Percentiles rank a stretch among this genome's conserved stretches.
These are phyloP conservation scores for Butorides virescens DNA, from an alignment of 2,113 vertebrate species.

Conservation along the genomic window DNA sequence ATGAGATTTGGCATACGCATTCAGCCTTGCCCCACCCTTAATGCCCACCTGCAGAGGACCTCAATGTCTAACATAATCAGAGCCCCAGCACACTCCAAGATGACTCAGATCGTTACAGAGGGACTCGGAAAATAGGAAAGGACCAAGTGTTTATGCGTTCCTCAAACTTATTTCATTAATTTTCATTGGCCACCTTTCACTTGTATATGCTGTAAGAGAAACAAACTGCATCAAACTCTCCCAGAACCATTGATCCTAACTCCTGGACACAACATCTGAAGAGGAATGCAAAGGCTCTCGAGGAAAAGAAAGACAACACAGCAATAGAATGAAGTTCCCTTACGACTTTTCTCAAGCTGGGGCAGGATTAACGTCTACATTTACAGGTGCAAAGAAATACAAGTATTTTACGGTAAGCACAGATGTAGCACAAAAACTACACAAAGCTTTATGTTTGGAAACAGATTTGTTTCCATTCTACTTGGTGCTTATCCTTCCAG, in stretches of 20 bases:
- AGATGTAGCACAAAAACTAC: neutral
- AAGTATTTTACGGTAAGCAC: neutral
- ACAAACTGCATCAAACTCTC: neutral
- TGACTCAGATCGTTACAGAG: neutral
- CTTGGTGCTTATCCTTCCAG: neutral
- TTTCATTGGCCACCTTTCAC: neutral
- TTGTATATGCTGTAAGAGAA: neutral
- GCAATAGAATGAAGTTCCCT: neutral
- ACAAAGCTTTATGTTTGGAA: neutral
- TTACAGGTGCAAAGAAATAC: neutral
- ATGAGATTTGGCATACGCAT: neutral
- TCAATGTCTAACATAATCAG: neutral
- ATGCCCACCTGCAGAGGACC: fast-evolving
- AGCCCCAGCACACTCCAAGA: neutral
- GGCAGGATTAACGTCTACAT: neutral
- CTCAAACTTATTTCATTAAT: neutral
- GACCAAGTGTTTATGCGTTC: fast-evolving
- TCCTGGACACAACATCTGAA: neutral
- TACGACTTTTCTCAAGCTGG: neutral
- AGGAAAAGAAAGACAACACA: neutral
- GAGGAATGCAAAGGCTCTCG: neutral
- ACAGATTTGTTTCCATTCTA: neutral
- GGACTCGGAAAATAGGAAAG: neutral
- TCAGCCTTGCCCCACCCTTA: neutral
- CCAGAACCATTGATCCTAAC: neutral